Base-by-base conservation (phyloP, 2,888 invertebrate genomes). In the Mimumesa dahlbomi region DNA sequence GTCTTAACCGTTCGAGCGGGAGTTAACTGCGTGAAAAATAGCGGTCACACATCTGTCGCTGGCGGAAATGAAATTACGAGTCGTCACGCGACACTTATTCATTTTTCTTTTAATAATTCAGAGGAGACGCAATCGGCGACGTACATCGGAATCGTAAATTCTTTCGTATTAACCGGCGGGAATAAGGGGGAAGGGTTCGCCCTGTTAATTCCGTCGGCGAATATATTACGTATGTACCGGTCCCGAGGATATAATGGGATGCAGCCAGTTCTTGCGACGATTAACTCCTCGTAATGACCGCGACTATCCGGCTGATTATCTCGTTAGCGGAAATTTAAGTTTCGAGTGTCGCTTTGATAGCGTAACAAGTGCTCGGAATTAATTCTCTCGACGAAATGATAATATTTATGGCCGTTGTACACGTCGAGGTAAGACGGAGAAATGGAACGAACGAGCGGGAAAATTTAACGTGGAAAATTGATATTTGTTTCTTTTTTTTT, bases 91-190 rank as follows among this genome's bases (percentile, higher is more conserved):
- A 72, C 25, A 56, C 43, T 42, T 50, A 50, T 29, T 52, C 72
- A 56, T 59, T 70, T 72, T n/a, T 65, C 58, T 29, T 49, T 70
- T 59, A 70, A 70, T 63, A 64, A 56, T 70, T 65, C 54, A 59
- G 31, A n/a, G 29, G 2, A 21, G 58, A 48, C 31, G n/a, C n/a
- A 56, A 61, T 57, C 69, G 38, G 38, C 21, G 13, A 45, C 46
- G 54, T 50, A 18, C 40, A 64, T 78, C 61, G 52, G 54, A 61
- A 63, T 69, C 75, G 72, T 79, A 70, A 69, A 79, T 72, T 61
- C 50, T 22, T 64, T 57, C 45, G 48, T 43, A 53, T 48, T 63
- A 43, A 29, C 34, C n/a, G n/a, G n/a, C n/a, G n/a, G n/a, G n/a
- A n/a, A n/a, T n/a, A n/a, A n/a, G 11, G 49, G 13, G 9, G 22